phyloP scores from a whole-genome alignment of 2,797 vertebrate genomes.

The Nasua narica region DNA sequence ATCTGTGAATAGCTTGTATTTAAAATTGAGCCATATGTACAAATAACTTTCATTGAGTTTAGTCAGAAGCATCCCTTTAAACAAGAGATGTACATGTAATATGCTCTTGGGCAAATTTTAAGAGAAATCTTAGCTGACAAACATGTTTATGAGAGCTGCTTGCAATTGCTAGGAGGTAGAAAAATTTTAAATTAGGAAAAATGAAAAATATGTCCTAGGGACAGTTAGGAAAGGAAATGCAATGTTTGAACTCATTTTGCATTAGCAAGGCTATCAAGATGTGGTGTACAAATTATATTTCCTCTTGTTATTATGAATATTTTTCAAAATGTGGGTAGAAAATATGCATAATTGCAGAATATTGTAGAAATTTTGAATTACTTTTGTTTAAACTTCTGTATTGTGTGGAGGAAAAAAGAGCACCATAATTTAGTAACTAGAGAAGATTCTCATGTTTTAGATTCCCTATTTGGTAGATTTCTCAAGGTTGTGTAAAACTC shows the following conservation, averaged over 20 bases:
- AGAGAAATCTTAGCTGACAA: constrained; percentile 67
- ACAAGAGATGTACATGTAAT: constrained; percentile 49
- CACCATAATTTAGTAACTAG: not conserved
- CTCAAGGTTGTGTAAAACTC: not conserved
- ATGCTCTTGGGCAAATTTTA: constrained; percentile 63
- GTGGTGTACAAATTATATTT: constrained; percentile 22
- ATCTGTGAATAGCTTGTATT: constrained; percentile 68
- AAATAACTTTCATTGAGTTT: constrained; percentile 63
- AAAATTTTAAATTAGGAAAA: constrained; percentile 60
- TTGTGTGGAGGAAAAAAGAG: not conserved
- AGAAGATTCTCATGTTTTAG: not conserved
- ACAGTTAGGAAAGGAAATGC: constrained; percentile 37
- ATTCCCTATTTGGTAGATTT: not conserved
- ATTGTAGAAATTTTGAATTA: not conserved
- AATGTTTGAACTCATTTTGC: constrained; percentile 17
- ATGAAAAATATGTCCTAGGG: constrained; percentile 55
- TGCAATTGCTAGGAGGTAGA: constrained; percentile 33
- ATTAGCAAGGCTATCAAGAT: constrained; percentile 19
- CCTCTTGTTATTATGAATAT: constrained; percentile 4
- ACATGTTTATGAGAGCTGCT: constrained; percentile 46
- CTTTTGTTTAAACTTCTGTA: not conserved
- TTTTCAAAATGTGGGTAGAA: not conserved
- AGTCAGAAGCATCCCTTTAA: constrained; percentile 62
- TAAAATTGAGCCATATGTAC: constrained; percentile 71
- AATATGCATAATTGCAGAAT: not conserved